phyloP scores from a whole-genome alignment of 2,113 vertebrate species.

The Rhipidura dahli region DNA sequence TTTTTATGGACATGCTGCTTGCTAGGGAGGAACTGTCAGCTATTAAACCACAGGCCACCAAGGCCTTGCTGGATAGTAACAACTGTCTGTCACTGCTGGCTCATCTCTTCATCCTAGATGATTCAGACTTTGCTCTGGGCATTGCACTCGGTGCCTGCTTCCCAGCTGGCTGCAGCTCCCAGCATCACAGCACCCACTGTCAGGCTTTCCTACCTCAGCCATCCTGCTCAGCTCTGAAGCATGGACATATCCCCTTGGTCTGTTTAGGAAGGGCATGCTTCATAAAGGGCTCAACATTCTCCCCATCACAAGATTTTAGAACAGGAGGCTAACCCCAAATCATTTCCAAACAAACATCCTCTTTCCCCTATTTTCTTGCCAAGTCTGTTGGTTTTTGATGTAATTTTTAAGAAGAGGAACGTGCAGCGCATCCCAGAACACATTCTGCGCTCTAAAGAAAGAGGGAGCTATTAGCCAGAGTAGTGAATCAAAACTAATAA shows the following conservation, averaged over 20 bases:
- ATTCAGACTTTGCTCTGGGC: background rate
- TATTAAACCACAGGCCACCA: background rate
- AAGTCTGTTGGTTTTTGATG: background rate
- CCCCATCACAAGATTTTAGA: background rate
- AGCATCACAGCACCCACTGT: background rate
- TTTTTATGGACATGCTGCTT: background rate
- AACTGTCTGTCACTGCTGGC: background rate
- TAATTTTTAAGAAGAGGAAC: background rate
- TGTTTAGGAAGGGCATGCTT: background rate
- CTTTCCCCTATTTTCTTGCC: background rate
- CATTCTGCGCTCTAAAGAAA: background rate
- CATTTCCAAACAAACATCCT: background rate
- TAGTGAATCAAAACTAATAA: slow-evolving; percentile 18
- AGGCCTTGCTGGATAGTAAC: background rate
- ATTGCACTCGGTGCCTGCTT: fast-evolving
- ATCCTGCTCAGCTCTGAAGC: background rate
- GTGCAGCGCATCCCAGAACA: background rate
- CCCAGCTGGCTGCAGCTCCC: background rate
- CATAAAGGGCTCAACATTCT: background rate
- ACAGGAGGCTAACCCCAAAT: background rate
- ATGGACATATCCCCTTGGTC: background rate
- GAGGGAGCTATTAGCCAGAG: background rate
- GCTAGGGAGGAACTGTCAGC: background rate
- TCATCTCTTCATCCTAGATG: background rate
- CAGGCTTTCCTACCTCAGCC: background rate